phyloP scores from a whole-genome alignment of 2,888 invertebrate genomes.

The Volucella bombylans region DNA sequence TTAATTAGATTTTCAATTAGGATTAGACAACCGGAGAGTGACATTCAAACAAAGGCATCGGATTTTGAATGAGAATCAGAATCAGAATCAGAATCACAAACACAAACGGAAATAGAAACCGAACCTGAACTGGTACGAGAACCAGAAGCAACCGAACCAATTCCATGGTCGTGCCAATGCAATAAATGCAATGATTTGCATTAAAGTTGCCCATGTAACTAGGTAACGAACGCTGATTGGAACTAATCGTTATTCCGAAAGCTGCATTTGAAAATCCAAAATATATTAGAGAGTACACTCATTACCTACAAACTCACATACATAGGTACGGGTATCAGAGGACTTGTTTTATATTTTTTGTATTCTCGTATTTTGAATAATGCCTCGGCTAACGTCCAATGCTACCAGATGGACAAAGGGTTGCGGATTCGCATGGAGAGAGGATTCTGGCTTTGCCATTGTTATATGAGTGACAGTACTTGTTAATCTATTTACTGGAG shows the following conservation, averaged over 20 bases:
- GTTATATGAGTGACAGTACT: conserved; percentile 8
- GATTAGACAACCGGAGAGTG: conserved; percentile 34
- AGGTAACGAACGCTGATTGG: conserved; percentile 17
- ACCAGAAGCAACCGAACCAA: conserved; percentile 17
- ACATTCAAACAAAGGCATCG: conserved; percentile 58
- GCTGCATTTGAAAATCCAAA: conserved; percentile 56
- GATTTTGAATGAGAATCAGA: background rate
- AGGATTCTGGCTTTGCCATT: background rate
- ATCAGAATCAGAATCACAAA: background rate
- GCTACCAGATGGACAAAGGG: conserved; percentile 47
- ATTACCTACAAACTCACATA: conserved; percentile 20
- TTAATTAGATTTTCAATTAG: conserved; percentile 74
- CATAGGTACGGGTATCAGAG: conserved; percentile 64
- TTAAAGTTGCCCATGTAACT: conserved; percentile 61
- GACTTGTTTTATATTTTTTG: background rate
- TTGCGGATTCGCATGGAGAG: background rate
- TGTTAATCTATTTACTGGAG: conserved; percentile 36
- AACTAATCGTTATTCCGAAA: conserved; percentile 61
- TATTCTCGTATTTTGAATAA: conserved; percentile 65
- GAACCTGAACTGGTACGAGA: too few species aligned
- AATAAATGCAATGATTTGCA: conserved; percentile 52
- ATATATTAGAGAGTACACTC: conserved; percentile 56
- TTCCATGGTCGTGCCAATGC: conserved; percentile 38
- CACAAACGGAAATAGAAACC: too few species aligned
- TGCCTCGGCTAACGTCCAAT: conserved; percentile 47